Evolutionary conservation across 1,140 invertebrate genomes (phyloP), one percentile per base, ranked within the genome.

Genomic region (Lamellibrachia luymesi): DNA sequence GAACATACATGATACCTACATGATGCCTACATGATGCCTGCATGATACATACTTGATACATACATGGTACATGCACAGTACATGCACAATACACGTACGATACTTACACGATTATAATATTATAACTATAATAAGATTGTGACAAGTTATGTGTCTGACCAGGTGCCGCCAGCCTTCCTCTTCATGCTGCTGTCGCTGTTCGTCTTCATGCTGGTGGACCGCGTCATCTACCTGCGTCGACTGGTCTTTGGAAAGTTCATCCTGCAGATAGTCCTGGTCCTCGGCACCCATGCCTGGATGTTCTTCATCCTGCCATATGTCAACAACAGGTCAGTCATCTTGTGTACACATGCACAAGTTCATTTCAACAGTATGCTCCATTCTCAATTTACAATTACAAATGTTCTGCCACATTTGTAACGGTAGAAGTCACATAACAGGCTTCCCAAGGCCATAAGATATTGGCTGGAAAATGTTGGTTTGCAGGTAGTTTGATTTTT

Each of bases 251-350:
- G 96, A 7, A 99, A 99, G 97, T 97, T 99, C 91, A 97, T 99
- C 93, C 96, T 96, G 95, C 96, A 96, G 94, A 98, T 99, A 94
- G 97, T 98, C 91, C 97, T 99, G 8, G 98, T 99, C n/a, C 97
- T 99, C 56, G 97, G 98, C 50, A 97, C 99, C 52, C 99, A 99
- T 95, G 97, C 99, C 91, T 99, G 99, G 98, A 98, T 99, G 97
- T 99, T 99, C 96, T 98, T 99, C 94, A 97, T 99, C 92, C 97
- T 99, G 92, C 99, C 99, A 0, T 97, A 97, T 51, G 98, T 99
- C 10, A 99, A 99, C n/a, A 98, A 98, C 95, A 98, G 98, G 98
- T 98, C 96, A 95, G 93, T 93, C 13, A 13, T 6, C 6, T 56
- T 0, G 52, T 80, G 64, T 80, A 56, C 52, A 56, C 52, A 56